A percentile compares a stretch with the other conserved stretches of the same genome.
Evolutionary conservation across 2,797 vertebrate species (phyloP).

Genomic region (Coranthus polyacanthus): DNA sequence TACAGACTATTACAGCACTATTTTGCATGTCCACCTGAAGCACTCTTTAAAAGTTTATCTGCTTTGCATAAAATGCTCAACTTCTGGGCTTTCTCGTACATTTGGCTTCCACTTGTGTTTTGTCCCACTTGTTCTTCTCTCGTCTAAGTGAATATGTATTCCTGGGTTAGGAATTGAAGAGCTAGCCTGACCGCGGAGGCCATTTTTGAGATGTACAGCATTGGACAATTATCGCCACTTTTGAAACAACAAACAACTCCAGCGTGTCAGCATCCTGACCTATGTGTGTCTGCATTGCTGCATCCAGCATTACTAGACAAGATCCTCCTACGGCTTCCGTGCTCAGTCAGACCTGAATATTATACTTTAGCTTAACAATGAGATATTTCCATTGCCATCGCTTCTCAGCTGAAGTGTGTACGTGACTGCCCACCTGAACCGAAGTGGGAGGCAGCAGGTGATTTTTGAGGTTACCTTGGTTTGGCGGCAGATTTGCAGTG

Average conservation of each 20-base stretch:
- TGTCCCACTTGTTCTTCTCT: slow-evolving; percentile 61
- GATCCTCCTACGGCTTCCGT: slow-evolving; percentile 68
- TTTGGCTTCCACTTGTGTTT: slow-evolving; percentile 62
- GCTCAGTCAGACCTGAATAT: slow-evolving; percentile 48
- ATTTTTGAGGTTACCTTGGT: slow-evolving; percentile 51
- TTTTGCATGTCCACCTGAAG: slow-evolving; percentile 57
- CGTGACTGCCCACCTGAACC: slow-evolving; percentile 50
- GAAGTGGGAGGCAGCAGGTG: slow-evolving; percentile 54
- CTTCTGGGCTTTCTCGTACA: slow-evolving; percentile 54
- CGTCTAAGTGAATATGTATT: slow-evolving; percentile 52
- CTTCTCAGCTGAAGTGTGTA: slow-evolving; percentile 37
- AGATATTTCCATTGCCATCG: slow-evolving; percentile 42
- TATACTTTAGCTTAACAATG: slow-evolving; percentile 59
- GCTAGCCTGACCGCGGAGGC: slow-evolving; percentile 53
- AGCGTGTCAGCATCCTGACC: slow-evolving; percentile 69
- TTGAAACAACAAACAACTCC: slow-evolving; percentile 83
- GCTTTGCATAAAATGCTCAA: slow-evolving; percentile 73
- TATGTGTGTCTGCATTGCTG: slow-evolving; percentile 57
- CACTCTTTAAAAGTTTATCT: slow-evolving; percentile 63
- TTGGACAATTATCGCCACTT: slow-evolving; percentile 74
- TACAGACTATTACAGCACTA: slow-evolving; percentile 19
- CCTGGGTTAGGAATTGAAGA: slow-evolving; percentile 64
- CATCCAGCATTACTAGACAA: slow-evolving; percentile 47
- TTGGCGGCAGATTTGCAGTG: slow-evolving; percentile 63
- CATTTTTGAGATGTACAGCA: slow-evolving; percentile 61